Conservation (phyloP, 2,113 vertebrate species). For the Oryzias celebensis region DNA sequence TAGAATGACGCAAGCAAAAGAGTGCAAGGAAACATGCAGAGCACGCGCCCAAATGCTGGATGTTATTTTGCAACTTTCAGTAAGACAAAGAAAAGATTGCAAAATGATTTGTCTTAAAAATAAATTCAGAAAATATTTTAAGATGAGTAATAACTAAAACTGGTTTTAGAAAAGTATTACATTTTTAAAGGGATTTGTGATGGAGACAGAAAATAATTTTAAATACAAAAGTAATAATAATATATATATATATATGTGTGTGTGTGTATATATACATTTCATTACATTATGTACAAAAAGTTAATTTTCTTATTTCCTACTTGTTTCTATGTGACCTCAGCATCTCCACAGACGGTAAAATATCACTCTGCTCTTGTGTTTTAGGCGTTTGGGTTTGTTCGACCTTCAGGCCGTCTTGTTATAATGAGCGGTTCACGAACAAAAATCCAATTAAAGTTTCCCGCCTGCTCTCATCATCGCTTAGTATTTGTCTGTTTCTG, state of each 20-base stretch:
- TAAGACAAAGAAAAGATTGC: background rate
- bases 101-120: background rate
- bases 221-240: too few relatives aligned
- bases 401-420: constrained; percentile 32
- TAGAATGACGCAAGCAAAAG: background rate
- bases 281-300: too few relatives aligned
- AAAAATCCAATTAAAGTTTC: constrained; percentile 50
- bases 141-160: background rate
- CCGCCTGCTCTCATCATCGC: constrained; percentile 29
- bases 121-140: constrained; percentile 1
- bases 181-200: too few relatives aligned
- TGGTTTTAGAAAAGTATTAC: too few relatives aligned
- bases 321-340: too few relatives aligned
- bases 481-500: constrained; percentile 38
- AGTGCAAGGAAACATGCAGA: constrained; percentile 1
- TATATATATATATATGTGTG: too few relatives aligned
- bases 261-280: too few relatives aligned
- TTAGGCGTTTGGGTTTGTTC: too few relatives aligned
- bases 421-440: constrained; percentile 45
- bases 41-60: background rate
- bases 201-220: too few relatives aligned
- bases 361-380: too few relatives aligned
- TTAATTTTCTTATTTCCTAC: too few relatives aligned
- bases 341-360: too few relatives aligned
- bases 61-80: constrained; percentile 2